Percentiles rank a stretch among this genome's conserved stretches.
phyloP scores from a whole-genome alignment of 1,140 invertebrate genomes.

The Drosophila mojavensis region DNA sequence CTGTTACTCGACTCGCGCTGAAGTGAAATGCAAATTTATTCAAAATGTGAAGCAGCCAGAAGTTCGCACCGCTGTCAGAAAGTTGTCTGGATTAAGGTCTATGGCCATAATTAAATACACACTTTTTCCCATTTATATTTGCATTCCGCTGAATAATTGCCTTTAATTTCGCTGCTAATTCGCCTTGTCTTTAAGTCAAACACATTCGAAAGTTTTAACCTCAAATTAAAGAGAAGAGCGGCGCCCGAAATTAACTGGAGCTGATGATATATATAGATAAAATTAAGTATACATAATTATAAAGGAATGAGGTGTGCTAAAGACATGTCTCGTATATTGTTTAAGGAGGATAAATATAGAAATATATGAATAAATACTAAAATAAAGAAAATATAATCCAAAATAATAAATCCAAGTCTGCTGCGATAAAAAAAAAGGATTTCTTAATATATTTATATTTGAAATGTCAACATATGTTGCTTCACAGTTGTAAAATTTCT shows the following conservation, averaged over 20 bases:
- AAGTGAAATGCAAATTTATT: constrained; percentile 80
- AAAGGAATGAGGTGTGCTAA: no score
- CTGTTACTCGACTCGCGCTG: constrained; percentile 34
- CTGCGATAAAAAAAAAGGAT: no score
- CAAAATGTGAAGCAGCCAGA: constrained; percentile 66
- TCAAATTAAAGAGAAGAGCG: neutral
- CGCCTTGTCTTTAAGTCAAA: constrained; percentile 16
- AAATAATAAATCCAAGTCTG: no score
- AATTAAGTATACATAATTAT: no score
- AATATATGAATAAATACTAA: no score
- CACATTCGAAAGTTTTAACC: neutral
- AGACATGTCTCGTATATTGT: no score
- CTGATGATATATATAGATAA: no score
- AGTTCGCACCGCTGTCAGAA: constrained; percentile 48
- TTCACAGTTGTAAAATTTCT: neutral
- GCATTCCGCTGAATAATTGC: constrained; percentile 70
- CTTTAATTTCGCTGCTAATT: constrained; percentile 52
- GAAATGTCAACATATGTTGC: neutral
- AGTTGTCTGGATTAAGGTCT: constrained; percentile 57
- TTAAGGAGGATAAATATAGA: no score
- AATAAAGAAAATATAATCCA: no score
- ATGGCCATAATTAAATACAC: constrained; percentile 72
- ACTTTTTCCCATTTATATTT: constrained; percentile 67
- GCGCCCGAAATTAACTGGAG: neutral
- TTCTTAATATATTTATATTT: no score